Conservation (phyloP, 1,140 invertebrate genomes). For the Drosophila bipectinata region DNA sequence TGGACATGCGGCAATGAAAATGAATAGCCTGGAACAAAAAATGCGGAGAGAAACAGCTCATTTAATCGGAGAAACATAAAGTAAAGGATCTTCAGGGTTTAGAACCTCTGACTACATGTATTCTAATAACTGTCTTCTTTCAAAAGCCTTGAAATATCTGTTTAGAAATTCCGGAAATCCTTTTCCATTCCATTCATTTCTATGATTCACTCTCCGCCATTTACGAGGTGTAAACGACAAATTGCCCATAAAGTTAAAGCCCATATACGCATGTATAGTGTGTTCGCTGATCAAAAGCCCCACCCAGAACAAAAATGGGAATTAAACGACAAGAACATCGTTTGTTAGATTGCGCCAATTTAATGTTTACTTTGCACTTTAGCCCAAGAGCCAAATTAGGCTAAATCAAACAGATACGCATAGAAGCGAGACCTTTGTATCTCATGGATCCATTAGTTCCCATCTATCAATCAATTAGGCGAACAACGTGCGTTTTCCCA, state of each 20-base stretch:
- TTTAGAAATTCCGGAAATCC: neutral
- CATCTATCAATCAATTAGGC: slow-evolving; percentile 69
- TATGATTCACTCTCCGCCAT: slow-evolving; percentile 26
- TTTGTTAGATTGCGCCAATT: slow-evolving; percentile 82
- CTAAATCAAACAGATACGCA: slow-evolving; percentile 60
- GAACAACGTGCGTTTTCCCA: slow-evolving; percentile 67
- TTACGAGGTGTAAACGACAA: slow-evolving; percentile 71
- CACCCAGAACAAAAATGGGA: slow-evolving; percentile 38
- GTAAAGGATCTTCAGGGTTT: neutral
- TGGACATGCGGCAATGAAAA: slow-evolving; percentile 66
- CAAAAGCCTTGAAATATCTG: too few relatives aligned
- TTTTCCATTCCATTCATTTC: neutral
- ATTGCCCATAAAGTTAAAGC: slow-evolving; percentile 25
- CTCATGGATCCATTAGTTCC: slow-evolving; percentile 34
- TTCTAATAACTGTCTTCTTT: too few relatives aligned
- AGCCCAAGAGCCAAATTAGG: slow-evolving; percentile 52
- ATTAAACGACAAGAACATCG: slow-evolving; percentile 30
- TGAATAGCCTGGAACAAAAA: slow-evolving; percentile 60
- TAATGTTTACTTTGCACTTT: slow-evolving; percentile 80
- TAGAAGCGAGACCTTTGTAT: slow-evolving; percentile 50
- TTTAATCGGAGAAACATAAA: slow-evolving; percentile 13
- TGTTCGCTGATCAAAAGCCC: slow-evolving; percentile 19
- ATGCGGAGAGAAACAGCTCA: slow-evolving; percentile 8
- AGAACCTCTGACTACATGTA: too few relatives aligned
- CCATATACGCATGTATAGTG: slow-evolving; percentile 29